These are phyloP conservation scores for Nibea albiflora DNA, from an alignment of 2,113 vertebrate genomes.

Conservation along the genomic window DNA sequence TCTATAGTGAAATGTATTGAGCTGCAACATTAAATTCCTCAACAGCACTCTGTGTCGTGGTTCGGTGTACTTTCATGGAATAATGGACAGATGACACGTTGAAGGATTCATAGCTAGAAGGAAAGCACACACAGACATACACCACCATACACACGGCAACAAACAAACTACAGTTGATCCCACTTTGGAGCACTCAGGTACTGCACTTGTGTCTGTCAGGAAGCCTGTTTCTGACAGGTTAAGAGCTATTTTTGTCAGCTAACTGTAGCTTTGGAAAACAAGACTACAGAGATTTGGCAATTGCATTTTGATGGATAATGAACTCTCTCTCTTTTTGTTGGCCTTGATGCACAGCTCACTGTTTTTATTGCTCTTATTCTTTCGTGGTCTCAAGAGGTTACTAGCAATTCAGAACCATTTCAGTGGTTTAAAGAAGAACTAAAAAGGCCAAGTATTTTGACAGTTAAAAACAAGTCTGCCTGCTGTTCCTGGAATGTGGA, in stretches of 20 bases:
- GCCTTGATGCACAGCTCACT: constrained; percentile 38
- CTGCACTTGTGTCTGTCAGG: constrained; percentile 17
- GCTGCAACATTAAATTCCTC: constrained; percentile 2
- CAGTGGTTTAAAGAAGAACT: constrained; percentile 12
- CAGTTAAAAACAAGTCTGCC: not conserved
- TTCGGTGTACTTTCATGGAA: not conserved
- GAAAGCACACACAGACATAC: constrained; percentile 9
- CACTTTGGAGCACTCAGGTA: constrained; percentile 2
- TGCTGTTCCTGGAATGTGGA: not conserved
- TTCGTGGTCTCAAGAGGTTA: constrained; percentile 23
- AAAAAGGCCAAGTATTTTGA: constrained; percentile 5
- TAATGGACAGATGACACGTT: not conserved
- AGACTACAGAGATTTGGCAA: constrained; percentile 22
- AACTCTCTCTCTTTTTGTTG: constrained; percentile 2
- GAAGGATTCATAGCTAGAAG: constrained; percentile 9
- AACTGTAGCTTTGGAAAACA: constrained; percentile 34
- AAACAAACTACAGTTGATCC: constrained; percentile 7
- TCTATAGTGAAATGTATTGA: not conserved
- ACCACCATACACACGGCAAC: constrained; percentile 5
- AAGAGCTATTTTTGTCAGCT: constrained; percentile 46
- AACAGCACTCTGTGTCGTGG: not conserved
- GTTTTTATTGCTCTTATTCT: constrained; percentile 34
- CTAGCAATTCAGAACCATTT: constrained; percentile 31
- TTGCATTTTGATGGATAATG: constrained; percentile 46
- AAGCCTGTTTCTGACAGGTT: constrained; percentile 46